Percentiles rank a stretch among this genome's conserved stretches.
These are phyloP conservation scores for Linhomoeus sp. DNA, from an alignment of 2,888 invertebrate genomes.

Conservation along the genomic window DNA sequence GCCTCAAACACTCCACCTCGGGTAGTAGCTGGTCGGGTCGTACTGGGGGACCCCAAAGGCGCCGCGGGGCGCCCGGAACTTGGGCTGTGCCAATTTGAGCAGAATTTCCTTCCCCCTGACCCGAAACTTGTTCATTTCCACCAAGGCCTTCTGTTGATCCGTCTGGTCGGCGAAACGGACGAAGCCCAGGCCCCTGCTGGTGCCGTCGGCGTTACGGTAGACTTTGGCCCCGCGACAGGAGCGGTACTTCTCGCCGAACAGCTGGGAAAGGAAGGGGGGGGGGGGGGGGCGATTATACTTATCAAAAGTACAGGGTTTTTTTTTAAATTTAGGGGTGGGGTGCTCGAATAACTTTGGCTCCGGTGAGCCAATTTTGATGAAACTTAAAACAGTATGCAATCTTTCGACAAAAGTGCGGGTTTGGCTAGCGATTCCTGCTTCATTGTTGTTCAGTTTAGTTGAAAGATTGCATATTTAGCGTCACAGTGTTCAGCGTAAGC, in stretches of 20 bases:
- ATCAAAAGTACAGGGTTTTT: too few relatives aligned
- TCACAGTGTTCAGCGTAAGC: too few relatives aligned
- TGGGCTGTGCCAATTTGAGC: conserved; percentile 14
- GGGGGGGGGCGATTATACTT: too few relatives aligned
- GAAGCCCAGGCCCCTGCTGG: conserved; percentile 31
- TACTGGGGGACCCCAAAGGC: not conserved
- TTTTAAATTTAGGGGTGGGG: too few relatives aligned
- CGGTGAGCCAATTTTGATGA: too few relatives aligned
- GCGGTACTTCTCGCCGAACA: conserved; percentile 29
- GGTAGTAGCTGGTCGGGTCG: conserved; percentile 6
- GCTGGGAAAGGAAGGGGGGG: conserved; percentile 7
- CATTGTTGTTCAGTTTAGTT: too few relatives aligned
- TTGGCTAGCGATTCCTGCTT: too few relatives aligned
- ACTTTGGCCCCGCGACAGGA: conserved; percentile 33
- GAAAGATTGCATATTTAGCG: too few relatives aligned
- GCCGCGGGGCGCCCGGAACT: conserved; percentile 1
- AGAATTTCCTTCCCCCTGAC: conserved; percentile 13
- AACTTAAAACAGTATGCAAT: too few relatives aligned
- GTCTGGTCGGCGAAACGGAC: conserved; percentile 30
- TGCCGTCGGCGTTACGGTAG: conserved; percentile 28
- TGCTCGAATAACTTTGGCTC: too few relatives aligned
- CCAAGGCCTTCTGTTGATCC: conserved; percentile 32
- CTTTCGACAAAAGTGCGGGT: too few relatives aligned
- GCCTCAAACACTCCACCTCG: too few relatives aligned
- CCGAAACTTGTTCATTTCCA: conserved; percentile 29